These are phyloP conservation scores for Torymus texanus DNA, from an alignment of 2,888 invertebrate species.

Conservation along the genomic window DNA sequence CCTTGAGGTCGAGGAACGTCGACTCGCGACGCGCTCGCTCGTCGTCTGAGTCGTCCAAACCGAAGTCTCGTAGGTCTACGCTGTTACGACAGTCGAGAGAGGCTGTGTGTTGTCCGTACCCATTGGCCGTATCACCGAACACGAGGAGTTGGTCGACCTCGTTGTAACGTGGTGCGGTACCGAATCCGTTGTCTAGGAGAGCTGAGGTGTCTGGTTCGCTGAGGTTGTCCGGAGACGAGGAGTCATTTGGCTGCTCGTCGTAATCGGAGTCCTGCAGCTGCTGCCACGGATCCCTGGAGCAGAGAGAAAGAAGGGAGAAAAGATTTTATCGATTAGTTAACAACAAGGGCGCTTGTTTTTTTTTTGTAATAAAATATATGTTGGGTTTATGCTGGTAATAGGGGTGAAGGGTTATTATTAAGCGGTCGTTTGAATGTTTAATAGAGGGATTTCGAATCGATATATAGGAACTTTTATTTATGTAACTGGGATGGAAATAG, in stretches of 20 bases:
- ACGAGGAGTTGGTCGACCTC: slow-evolving; percentile 66
- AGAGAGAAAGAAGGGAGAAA: slow-evolving; percentile 34
- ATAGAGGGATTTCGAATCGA: too few relatives aligned
- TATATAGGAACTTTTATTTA: too few relatives aligned
- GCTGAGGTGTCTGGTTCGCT: slow-evolving; percentile 67
- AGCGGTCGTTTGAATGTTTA: too few relatives aligned
- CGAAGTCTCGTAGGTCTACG: slow-evolving; percentile 72
- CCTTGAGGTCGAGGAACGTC: slow-evolving; percentile 66
- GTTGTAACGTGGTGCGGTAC: slow-evolving; percentile 29
- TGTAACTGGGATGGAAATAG: too few relatives aligned
- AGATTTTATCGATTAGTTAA: neutral
- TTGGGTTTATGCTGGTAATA: too few relatives aligned
- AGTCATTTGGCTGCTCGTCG: slow-evolving; percentile 62
- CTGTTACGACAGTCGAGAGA: slow-evolving; percentile 72
- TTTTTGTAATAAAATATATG: neutral
- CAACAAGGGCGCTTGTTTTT: neutral
- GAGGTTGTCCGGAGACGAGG: slow-evolving; percentile 65
- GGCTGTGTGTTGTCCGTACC: slow-evolving; percentile 65
- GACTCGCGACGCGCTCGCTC: slow-evolving; percentile 67
- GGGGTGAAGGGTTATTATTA: too few relatives aligned
- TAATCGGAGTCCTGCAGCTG: slow-evolving; percentile 62
- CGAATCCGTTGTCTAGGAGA: too few relatives aligned
- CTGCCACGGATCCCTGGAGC: slow-evolving; percentile 61
- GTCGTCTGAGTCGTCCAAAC: slow-evolving; percentile 63
- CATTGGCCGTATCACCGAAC: slow-evolving; percentile 68